These are phyloP conservation scores for Acronicta leporina DNA, from an alignment of 2,888 invertebrate genomes.

Conservation along the genomic window DNA sequence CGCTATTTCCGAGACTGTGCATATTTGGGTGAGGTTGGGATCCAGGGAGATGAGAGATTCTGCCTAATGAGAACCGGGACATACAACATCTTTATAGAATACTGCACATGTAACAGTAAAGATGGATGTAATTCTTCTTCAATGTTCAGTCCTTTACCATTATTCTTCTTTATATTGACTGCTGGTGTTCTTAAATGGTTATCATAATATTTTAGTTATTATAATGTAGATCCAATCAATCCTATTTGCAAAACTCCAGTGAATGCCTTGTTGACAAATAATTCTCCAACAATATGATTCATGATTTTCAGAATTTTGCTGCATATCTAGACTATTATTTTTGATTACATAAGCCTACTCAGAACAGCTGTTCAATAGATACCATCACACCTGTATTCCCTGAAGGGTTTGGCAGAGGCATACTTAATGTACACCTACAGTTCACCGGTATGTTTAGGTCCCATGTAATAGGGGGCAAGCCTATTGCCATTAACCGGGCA, in stretches of 20 bases:
- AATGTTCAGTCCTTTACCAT: slow-evolving; percentile 70
- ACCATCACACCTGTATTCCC: no score
- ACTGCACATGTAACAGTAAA: slow-evolving; percentile 97
- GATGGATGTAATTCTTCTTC: slow-evolving; percentile 95
- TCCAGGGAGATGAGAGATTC: slow-evolving; percentile 96
- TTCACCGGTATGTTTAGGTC: no score
- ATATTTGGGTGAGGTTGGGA: slow-evolving; percentile 96
- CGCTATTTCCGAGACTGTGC: slow-evolving; percentile 96
- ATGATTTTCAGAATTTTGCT: no score
- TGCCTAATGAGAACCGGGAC: slow-evolving; percentile 97
- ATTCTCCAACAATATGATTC: no score
- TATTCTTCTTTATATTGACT: slow-evolving; percentile 53
- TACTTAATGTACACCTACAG: no score
- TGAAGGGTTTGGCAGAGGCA: no score
- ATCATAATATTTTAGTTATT: slow-evolving; percentile 26
- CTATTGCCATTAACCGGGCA: no score
- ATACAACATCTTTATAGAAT: slow-evolving; percentile 97
- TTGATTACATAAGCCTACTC: no score
- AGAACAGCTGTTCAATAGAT: no score
- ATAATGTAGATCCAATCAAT: neutral
- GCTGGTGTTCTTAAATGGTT: slow-evolving; percentile 37
- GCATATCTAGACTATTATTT: no score
- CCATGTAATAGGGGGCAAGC: no score
- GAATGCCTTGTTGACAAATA: neutral
- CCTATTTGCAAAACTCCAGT: neutral